phyloP scores from a whole-genome alignment of 2,888 invertebrate species.

The Saturnia pavonia region DNA sequence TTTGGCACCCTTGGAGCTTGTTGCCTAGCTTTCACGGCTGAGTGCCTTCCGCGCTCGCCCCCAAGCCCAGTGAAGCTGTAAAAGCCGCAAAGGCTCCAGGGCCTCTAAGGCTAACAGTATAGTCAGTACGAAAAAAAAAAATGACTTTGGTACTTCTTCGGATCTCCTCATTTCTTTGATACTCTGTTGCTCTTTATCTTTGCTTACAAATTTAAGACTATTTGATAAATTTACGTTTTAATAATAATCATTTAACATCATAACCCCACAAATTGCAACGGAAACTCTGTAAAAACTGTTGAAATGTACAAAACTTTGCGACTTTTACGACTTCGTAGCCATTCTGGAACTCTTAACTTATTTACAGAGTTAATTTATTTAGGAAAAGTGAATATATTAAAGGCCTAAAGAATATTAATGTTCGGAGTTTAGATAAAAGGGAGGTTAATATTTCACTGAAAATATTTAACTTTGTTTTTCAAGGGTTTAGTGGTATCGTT shows the following conservation, averaged over 20 bases:
- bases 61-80: too few species aligned
- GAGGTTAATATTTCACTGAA: slow-evolving; percentile 29
- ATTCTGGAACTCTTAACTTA: slow-evolving; percentile 52
- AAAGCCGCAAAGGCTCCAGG: too few species aligned
- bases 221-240: slow-evolving; percentile 10
- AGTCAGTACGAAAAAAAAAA: too few species aligned
- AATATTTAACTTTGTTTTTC: slow-evolving; percentile 19
- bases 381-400: slow-evolving; percentile 52
- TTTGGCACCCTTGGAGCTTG: too few species aligned
- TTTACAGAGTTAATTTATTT: slow-evolving; percentile 62
- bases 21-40: too few species aligned
- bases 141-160: too few species aligned
- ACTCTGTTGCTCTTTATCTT: neutral
- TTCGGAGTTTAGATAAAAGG: slow-evolving; percentile 46
- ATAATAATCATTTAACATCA: slow-evolving; percentile 19
- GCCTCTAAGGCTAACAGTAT: too few species aligned
- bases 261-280: slow-evolving; percentile 40
- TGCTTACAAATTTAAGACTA: neutral
- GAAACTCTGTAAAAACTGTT: slow-evolving; percentile 45
- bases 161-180: too few species aligned
- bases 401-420: slow-evolving; percentile 53
- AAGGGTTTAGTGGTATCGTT: slow-evolving; percentile 11
- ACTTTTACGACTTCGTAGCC: slow-evolving; percentile 43
- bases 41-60: too few species aligned
- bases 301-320: slow-evolving; percentile 42